These are phyloP conservation scores for Drosophila littoralis DNA, from an alignment of 1,140 invertebrate genomes.

Conservation along the genomic window DNA sequence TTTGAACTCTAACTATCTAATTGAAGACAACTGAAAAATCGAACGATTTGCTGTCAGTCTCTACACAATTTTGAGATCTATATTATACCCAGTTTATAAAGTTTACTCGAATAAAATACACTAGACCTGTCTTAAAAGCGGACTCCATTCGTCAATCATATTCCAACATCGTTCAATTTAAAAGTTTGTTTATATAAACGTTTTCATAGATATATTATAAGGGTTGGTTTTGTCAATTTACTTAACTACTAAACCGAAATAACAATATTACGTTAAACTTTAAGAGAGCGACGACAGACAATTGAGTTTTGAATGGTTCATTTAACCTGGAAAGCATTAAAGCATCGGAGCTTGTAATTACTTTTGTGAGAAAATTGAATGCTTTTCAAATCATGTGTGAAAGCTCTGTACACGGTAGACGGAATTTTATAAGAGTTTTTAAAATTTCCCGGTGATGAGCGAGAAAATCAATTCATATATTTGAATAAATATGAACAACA, in stretches of 20 bases:
- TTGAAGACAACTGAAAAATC: no score
- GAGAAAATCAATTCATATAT: background rate
- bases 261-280: conserved; percentile 38
- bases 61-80: no score
- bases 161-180: background rate
- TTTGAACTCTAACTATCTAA: no score
- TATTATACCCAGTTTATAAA: no score
- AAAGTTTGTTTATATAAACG: conserved; percentile 2
- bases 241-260: conserved; percentile 45
- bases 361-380: conserved; percentile 32
- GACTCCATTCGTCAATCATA: background rate
- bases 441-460: no score
- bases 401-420: background rate
- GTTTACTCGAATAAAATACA: background rate
- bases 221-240: conserved; percentile 47
- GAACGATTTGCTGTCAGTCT: no score
- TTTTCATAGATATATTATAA: conserved; percentile 11
- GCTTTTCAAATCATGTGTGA: background rate
- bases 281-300: conserved; percentile 34
- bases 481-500: no score
- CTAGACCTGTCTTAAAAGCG: background rate
- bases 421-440: background rate
- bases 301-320: conserved; percentile 44
- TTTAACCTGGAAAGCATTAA: conserved; percentile 31
- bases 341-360: conserved; percentile 38